A percentile compares a stretch with the other conserved stretches of the same genome.
Evolutionary conservation across 2,797 vertebrate species (phyloP).

Genomic region (Podargus strigoides): DNA sequence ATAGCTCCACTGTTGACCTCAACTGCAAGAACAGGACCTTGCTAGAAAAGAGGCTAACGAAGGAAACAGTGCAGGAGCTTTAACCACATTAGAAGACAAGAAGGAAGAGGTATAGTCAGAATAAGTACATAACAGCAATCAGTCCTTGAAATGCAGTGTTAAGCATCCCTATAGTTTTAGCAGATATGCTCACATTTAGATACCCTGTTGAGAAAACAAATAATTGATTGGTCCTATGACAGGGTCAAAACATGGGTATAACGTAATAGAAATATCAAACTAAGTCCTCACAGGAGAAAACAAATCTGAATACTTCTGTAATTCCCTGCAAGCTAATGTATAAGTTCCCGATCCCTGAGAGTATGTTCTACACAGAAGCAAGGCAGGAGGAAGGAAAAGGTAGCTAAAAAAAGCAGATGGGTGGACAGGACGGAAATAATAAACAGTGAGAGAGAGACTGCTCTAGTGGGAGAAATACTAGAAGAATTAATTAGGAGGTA

Average conservation of each 20-base stretch:
- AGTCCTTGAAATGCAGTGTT: background rate
- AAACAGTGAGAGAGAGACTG: background rate
- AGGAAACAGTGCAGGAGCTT: background rate
- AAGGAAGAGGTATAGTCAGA: background rate
- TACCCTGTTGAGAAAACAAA: background rate
- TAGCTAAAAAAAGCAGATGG: background rate
- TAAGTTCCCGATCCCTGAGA: background rate
- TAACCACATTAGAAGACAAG: background rate
- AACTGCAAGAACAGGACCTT: background rate
- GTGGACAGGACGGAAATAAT: background rate
- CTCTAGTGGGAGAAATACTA: background rate
- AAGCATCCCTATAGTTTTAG: background rate
- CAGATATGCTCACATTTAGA: background rate
- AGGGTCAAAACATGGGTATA: background rate
- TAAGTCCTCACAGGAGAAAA: background rate
- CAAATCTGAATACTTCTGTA: background rate
- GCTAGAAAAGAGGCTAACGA: background rate
- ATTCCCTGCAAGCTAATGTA: background rate
- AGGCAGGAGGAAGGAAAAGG: conserved; percentile 23
- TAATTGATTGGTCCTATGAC: background rate
- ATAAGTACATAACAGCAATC: background rate
- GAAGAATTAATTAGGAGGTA: background rate
- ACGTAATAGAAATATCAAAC: background rate
- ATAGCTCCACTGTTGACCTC: background rate
- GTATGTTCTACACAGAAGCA: background rate